These are phyloP conservation scores for Hystrix cristata DNA, from an alignment of 2,113 vertebrate genomes.

Conservation along the genomic window DNA sequence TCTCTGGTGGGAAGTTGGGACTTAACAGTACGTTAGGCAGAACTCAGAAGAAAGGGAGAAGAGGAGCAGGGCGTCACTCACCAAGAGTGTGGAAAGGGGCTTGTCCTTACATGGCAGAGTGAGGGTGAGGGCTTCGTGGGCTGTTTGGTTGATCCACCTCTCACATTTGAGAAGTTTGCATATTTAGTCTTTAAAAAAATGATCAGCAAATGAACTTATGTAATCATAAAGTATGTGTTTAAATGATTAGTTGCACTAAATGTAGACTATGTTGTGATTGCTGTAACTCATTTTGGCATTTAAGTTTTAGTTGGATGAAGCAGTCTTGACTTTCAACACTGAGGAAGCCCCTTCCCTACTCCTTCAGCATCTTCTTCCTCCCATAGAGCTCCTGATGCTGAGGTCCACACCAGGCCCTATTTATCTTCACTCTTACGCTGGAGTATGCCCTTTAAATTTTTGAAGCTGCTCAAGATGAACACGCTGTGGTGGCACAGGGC, in stretches of 20 bases:
- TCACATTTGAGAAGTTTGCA: neutral
- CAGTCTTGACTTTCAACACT: neutral
- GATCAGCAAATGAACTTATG: neutral
- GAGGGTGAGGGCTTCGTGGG: neutral
- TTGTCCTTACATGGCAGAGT: neutral
- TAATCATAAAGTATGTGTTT: neutral
- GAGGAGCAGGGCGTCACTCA: neutral
- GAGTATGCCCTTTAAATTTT: neutral
- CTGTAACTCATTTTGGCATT: neutral
- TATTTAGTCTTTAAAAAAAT: slow-evolving; percentile 23
- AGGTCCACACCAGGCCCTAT: accelerated
- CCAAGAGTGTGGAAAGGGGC: neutral
- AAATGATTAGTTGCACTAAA: neutral
- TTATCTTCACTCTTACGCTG: neutral
- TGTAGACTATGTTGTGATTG: neutral
- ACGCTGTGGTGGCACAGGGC: neutral
- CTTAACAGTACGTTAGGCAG: neutral
- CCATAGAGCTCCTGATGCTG: neutral
- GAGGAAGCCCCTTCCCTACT: neutral
- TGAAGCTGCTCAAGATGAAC: neutral
- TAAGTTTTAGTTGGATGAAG: neutral
- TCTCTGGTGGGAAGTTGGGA: neutral
- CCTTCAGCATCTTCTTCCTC: neutral
- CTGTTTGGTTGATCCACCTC: neutral
- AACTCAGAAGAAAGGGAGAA: neutral